Conservation (phyloP, 2,113 vertebrate species). For the Struthidea cinerea region DNA sequence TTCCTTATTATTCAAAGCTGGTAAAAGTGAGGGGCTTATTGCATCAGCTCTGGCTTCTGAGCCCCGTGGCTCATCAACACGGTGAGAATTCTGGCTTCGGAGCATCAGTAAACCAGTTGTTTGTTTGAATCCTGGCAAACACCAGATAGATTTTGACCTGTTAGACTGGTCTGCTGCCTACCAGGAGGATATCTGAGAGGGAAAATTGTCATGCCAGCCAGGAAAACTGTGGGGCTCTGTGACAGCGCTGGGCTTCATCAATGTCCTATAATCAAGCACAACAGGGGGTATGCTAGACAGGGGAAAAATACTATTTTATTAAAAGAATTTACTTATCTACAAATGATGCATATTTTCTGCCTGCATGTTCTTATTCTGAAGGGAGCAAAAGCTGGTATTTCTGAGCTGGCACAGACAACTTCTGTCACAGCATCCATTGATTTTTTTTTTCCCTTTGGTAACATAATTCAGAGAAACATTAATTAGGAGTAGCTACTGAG, state of each 20-base stretch:
- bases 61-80: not conserved
- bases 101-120: not conserved
- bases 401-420: not conserved
- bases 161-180: not conserved
- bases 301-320: not conserved
- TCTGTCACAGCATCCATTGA: not conserved
- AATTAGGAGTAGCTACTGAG: slow-evolving; percentile 14
- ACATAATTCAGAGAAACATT: slow-evolving; percentile 7
- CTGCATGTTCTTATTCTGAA: not conserved
- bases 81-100: not conserved
- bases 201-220: not conserved
- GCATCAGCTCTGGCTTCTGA: not conserved
- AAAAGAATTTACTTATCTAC: not conserved
- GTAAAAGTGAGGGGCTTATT: not conserved
- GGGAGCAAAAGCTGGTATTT: not conserved
- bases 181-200: not conserved
- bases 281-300: rapidly evolving
- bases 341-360: not conserved
- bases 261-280: not conserved
- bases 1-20: slow-evolving; percentile 28
- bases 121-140: not conserved
- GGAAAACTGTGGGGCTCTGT: not conserved
- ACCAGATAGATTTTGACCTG: not conserved
- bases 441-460: not conserved
- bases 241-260: not conserved